Percentiles rank a stretch among this genome's conserved stretches.
phyloP scores from a whole-genome alignment of 1,140 invertebrate species.

The Apis laboriosa region DNA sequence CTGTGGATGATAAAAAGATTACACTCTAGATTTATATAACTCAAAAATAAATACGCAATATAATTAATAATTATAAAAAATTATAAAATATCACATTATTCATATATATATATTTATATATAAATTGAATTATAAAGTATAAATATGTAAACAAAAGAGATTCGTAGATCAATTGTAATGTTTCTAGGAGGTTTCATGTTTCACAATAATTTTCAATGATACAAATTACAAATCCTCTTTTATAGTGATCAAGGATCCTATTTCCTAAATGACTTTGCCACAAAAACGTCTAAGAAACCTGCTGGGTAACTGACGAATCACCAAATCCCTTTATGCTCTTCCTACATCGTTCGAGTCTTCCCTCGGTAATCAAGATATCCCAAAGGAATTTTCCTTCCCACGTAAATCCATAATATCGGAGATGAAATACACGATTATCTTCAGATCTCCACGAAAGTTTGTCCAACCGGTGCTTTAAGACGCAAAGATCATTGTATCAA shows the following conservation, averaged over 20 bases:
- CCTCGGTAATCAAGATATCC: conserved; percentile 1
- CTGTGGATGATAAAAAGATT: too few relatives aligned
- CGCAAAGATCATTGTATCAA: too few relatives aligned
- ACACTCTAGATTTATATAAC: too few relatives aligned
- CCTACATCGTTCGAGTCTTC: too few relatives aligned
- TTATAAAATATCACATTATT: too few relatives aligned
- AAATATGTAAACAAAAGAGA: neutral
- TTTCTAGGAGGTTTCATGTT: neutral
- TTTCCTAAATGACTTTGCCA: neutral
- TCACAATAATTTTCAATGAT: neutral
- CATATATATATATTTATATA: too few relatives aligned
- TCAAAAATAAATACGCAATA: too few relatives aligned
- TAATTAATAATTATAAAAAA: too few relatives aligned
- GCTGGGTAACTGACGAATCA: neutral
- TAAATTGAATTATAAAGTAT: too few relatives aligned
- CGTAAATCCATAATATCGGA: neutral
- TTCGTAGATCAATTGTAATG: neutral
- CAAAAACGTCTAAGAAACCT: too few relatives aligned
- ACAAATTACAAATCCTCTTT: neutral
- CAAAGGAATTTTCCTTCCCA: neutral
- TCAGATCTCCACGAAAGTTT: neutral
- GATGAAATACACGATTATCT: neutral
- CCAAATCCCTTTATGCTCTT: neutral
- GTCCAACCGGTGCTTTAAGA: neutral
- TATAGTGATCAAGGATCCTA: neutral